A percentile compares a stretch with the other conserved stretches of the same genome.
Conservation (phyloP, 2,797 vertebrate genomes). For the Protosalanx chinensis region DNA sequence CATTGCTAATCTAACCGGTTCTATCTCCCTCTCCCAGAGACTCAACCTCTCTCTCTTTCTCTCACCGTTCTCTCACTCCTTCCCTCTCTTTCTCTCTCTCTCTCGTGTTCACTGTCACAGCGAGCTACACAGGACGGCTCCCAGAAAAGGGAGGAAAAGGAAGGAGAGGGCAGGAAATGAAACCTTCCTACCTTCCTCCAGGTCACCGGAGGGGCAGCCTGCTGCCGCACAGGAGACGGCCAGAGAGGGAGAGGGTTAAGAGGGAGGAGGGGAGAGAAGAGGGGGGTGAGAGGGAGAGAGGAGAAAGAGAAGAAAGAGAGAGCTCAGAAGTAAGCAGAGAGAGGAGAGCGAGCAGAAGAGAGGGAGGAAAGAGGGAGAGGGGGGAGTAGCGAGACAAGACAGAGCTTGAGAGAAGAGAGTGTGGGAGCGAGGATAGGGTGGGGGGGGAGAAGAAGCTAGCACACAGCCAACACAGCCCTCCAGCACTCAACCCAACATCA, state of each 20-base stretch:
- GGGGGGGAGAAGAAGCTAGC: not conserved
- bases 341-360: not conserved
- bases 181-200: conserved; percentile 14
- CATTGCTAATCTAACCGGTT: not conserved
- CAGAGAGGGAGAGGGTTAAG: not conserved
- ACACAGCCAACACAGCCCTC: conserved; percentile 17
- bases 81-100: not conserved
- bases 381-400: not conserved
- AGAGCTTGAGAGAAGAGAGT: not conserved
- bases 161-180: conserved; percentile 29
- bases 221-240: not conserved
- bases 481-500: conserved; percentile 1
- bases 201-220: conserved; percentile 28
- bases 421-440: too few relatives aligned
- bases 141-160: not conserved
- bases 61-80: not conserved
- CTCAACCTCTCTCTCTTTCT: not conserved
- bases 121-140: not conserved
- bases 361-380: not conserved
- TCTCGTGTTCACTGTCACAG: not conserved
- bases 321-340: not conserved
- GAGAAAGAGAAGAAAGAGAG: not conserved
- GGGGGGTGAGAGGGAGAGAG: not conserved
- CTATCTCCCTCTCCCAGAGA: not conserved
- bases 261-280: not conserved